Evolutionary conservation across 2,113 vertebrate genomes (phyloP), one percentile per base, ranked within the genome.

Genomic region (Choloepus hoffmanni): DNA sequence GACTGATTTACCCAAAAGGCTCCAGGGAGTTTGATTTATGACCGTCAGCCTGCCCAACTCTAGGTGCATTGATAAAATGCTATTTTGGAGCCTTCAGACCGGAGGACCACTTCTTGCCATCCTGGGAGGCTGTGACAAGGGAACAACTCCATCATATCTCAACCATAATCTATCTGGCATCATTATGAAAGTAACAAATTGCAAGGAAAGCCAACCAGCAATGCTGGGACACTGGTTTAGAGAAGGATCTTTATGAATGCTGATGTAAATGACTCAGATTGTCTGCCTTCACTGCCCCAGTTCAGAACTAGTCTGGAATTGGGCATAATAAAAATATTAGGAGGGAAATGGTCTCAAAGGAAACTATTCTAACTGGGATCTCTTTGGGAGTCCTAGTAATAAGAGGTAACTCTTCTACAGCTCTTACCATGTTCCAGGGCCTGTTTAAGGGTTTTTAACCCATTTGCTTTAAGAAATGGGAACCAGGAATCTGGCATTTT

Each of bases 251-350:
- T 36, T 40, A 3, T 28, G 19, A 50, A 53, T 36, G 36, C 36
- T 36, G 36, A 36, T 36, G 36, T 36, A 36, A 36, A 36, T 65
- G 58, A 48, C 19, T 13, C 58, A 2, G 19, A 13, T 14, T 5
- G 26, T 36, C 43, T 10, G 2, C 33, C 18, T 28, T 16, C 58
- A 21, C 73, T 9, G 21, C 23, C 21, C 24, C 58, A 19, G 13
- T 50, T 63, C 87, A 23, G 60, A 3, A 14, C 60, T 21, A 60
- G 4, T 33, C 43, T 30, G 9, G 4, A 40, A 0, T 19, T 36
- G 16, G 45, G n/a, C 58, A 9, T 33, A 1, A 0, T 5, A 24
- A 26, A 21, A 18, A 18, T 13, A 11, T 43, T 21, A 28, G 19
- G 15, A 82, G 24, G 18, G 21, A 43, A 33, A 11, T 23, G 19